Conservation (phyloP, 2,888 invertebrate genomes). For the Scotopteryx bipunctaria region DNA sequence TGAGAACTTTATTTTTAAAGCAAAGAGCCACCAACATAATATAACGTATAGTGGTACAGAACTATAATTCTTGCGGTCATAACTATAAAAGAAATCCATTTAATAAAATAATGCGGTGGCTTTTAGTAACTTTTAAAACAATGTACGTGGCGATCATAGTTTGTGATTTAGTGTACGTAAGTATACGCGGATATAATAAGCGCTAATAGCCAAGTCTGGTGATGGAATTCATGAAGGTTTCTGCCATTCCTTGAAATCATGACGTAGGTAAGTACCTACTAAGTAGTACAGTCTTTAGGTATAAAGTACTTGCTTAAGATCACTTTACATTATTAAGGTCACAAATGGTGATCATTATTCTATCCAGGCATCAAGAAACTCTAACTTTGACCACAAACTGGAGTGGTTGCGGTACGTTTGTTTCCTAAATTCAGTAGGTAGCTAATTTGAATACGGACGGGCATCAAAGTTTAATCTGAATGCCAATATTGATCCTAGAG, state of each 20-base stretch:
- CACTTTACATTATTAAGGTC: slow-evolving; percentile 21
- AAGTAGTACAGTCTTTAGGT: no score
- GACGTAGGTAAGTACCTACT: no score
- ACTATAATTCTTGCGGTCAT: slow-evolving; percentile 2
- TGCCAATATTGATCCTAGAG: slow-evolving; percentile 66
- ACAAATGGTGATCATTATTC: slow-evolving; percentile 53
- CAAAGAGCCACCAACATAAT: not conserved
- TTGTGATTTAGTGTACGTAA: no score
- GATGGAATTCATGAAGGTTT: no score
- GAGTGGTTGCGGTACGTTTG: slow-evolving; percentile 47
- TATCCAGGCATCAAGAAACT: slow-evolving; percentile 41
- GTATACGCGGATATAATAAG: no score
- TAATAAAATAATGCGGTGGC: no score
- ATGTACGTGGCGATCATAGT: no score
- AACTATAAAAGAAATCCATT: no score
- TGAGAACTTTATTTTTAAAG: slow-evolving; percentile 1
- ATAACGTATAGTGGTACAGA: slow-evolving; percentile 5
- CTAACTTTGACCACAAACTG: slow-evolving; percentile 54
- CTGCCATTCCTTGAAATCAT: no score
- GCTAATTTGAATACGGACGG: slow-evolving; percentile 59
- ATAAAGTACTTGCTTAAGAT: not conserved
- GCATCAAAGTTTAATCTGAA: slow-evolving; percentile 64
- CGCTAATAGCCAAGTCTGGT: no score
- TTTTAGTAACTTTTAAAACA: no score
- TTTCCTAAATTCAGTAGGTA: slow-evolving; percentile 50